Evolutionary conservation across 1,140 invertebrate genomes (phyloP), one percentile per base, ranked within the genome.

Genomic region (Heliconius hermathena): DNA sequence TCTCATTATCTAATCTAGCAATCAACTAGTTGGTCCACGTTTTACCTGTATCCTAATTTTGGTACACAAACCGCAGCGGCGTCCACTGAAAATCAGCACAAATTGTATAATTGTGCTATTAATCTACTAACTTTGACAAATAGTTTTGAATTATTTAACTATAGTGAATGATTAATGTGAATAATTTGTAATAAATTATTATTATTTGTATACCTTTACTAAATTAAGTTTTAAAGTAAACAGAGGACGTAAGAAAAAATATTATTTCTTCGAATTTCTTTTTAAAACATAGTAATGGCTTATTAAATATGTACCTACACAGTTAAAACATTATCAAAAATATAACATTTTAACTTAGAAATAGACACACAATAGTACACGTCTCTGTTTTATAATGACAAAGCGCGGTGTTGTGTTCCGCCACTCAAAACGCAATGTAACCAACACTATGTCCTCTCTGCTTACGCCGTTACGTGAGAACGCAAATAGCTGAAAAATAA

Each of bases 1-100:
- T 54, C 77, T 74, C 76, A 77, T 81, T 81, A 81, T 76, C 75
- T 81, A 81, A 77, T 80, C 79, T 73, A 46, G 75, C 79, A 80
- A 80, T 81, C 79, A 81, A 81, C 79, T 81, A 81, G 76, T 77
- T 81, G 79, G 71, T 22, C 71, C 38, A 80, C 76, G 79, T 81
- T 80, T 73, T 74, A 81, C 79, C 79, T 81, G 75, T 70, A 79
- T 79, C 79, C 79, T 80, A 80, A 80, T 80, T 80, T 80, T 70
- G 54, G 76, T 81, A 81, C 79, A 77, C 79, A 81, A 81, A 81
- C 79, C 79, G 79, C 79, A 77, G 75, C 72, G 9, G 60, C 72
- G 33, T 77, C 76, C 79, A 75, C 71, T 81, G 79, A 74, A 81
- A 81, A 78, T 78, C 72, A 81, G 72, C 72, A 81, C 76, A 77